Base-by-base conservation (phyloP, 2,113 vertebrate species). In the Nothoprocta perdicaria region DNA sequence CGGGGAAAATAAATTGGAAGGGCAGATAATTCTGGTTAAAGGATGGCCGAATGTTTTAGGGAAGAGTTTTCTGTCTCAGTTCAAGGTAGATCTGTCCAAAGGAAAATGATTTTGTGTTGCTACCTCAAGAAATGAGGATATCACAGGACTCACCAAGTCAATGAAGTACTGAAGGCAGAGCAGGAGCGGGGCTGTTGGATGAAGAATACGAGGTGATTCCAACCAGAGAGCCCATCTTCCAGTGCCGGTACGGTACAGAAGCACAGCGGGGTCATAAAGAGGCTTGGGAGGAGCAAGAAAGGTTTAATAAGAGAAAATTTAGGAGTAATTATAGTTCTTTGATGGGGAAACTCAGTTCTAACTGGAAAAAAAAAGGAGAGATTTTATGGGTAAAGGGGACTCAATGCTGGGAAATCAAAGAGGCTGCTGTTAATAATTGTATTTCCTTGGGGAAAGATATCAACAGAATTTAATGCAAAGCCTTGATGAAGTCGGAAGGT, bases 171-270 rank as follows among this genome's bases (percentile, higher is more conserved):
- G 35, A 45, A 61, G 50, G 45, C 31, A 58, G 45, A 83, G 35
- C 21, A 13, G 50, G 68, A 68, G 14, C 5, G 21, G 5, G 6
- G 14, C 24, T 33, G 24, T 18, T 88, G 80, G 66, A 22, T 48
- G 6, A 55, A 50, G 23, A 18, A 13, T 40, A 21, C 24, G 40
- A 61, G 46, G 41, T 74, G 19, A 14, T 45, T 82, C 23, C 53
- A 78, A 23, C 3, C 0, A 0, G 41, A 68, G 27, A 55, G 6
- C 5, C 3, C 6, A 6, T 67, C 10, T 66, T 81, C 22, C 61
- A 2, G 0, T 57, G 26, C 55, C 14, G 27, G 75, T 45, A 13
- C 0, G 3, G 55, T 68, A 33, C 38, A 4, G 2, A 65, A 52
- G 23, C 31, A 52, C 18, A 40, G 55, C 26, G 29, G 6, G 9